A percentile compares a stretch with the other conserved stretches of the same genome.
Evolutionary conservation across 2,797 vertebrate genomes (phyloP).

Genomic region (Neosilurus hyrtlii): DNA sequence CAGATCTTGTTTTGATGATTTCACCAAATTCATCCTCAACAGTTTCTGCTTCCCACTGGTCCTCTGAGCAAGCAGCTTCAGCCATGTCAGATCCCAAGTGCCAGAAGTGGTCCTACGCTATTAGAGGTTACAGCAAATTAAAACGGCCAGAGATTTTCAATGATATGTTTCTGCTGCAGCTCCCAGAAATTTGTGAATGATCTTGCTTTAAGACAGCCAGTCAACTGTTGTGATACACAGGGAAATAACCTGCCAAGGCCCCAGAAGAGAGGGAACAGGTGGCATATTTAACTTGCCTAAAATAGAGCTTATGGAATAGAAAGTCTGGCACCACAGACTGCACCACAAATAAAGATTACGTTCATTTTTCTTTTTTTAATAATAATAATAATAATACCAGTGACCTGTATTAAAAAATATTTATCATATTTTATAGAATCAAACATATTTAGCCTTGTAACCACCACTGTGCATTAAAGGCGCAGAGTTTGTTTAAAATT

Average conservation of each 20-base stretch:
- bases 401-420: too few species aligned
- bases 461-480: background rate
- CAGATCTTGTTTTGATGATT: slow-evolving; percentile 56
- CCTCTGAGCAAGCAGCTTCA: slow-evolving; percentile 39
- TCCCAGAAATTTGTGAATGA: slow-evolving; percentile 39
- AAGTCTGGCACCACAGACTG: slow-evolving; percentile 29
- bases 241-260: slow-evolving; percentile 44
- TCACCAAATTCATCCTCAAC: slow-evolving; percentile 57
- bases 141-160: background rate
- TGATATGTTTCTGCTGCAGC: background rate
- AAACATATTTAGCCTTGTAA: background rate
- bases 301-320: slow-evolving; percentile 50
- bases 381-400: too few species aligned
- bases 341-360: background rate
- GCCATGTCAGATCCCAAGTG: slow-evolving; percentile 43
- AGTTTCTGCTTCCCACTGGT: slow-evolving; percentile 48
- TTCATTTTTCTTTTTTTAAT: background rate
- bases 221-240: slow-evolving; percentile 43
- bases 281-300: slow-evolving; percentile 44
- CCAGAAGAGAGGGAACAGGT: slow-evolving; percentile 51
- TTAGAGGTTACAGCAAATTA: background rate
- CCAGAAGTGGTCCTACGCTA: background rate
- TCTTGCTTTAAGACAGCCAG: slow-evolving; percentile 28
- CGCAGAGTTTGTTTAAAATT: background rate
- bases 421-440: too few species aligned